phyloP scores from a whole-genome alignment of 2,888 invertebrate genomes.

The Parthenolecanium corni region DNA sequence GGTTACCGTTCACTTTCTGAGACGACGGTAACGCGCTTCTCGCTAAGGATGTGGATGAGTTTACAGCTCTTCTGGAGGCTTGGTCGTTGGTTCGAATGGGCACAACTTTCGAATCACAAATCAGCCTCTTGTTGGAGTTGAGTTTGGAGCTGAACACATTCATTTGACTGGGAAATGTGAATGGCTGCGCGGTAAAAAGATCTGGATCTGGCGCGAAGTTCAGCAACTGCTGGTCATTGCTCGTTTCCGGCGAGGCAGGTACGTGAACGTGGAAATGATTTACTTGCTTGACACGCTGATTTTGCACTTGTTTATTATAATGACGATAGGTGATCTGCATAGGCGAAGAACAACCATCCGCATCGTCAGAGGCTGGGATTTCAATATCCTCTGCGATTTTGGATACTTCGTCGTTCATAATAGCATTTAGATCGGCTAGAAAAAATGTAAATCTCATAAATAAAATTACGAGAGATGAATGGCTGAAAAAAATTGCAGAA shows the following conservation, averaged over 20 bases:
- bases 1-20: too few relatives aligned
- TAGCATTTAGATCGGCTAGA: background rate
- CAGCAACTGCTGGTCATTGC: background rate
- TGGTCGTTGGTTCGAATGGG: background rate
- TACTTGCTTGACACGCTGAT: background rate
- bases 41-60: too few relatives aligned
- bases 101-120: background rate
- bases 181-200: background rate
- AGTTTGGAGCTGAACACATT: background rate
- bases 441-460: background rate
- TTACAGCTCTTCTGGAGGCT: background rate
- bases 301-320: background rate
- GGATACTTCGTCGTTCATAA: background rate
- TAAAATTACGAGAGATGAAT: too few relatives aligned
- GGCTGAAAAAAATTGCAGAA: too few relatives aligned
- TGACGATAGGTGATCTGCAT: background rate
- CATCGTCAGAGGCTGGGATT: background rate
- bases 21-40: too few relatives aligned
- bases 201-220: background rate
- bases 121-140: background rate
- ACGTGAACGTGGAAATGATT: constrained; percentile 2
- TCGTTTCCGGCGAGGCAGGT: background rate
- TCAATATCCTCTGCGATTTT: background rate
- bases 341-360: background rate
- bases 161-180: background rate